Evolutionary conservation across 1,140 invertebrate genomes (phyloP), one percentile per base, ranked within the genome.

Genomic region (Saccostrea cuccullata): DNA sequence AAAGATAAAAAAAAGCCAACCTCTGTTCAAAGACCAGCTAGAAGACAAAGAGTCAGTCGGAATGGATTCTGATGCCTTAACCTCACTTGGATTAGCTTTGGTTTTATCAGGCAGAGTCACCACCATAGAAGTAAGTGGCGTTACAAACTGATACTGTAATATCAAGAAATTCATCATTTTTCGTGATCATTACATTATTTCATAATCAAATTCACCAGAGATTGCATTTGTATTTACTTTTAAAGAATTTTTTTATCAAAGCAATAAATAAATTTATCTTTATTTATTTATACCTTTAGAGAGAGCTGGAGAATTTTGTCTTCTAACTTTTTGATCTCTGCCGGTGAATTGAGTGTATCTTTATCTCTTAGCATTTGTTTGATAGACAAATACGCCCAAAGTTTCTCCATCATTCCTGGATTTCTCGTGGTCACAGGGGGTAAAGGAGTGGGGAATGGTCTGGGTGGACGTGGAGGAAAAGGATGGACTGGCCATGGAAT

Each of bases 361-460:
- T 85, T 40, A 70, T 92, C 93, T 88, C 96, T 96, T 70, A 97
- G 92, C 67, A 97, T 93, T 91, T 97, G 96, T 89, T 96, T 96
- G 55, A 97, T 96, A 20, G 96, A 96, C 86, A 97, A 93, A 91
- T 96, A 97, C 2, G 96, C 96, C 97, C 97, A 97, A 56, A 97
- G 92, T 82, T 96, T 95, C 92, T 97, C 97, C 85, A 97, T 92
- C 11, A 92, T 86, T 11, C 23, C 26, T 47, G 36, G 11, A 47
- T 64, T 60, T 88, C 15, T 47, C 2, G 40, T 84, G 12, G 40
- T 56, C 17, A 23, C 40, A 47, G 47, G 36, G 9, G 55, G 82
- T 55, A 23, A 17, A 55, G 55, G 17, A 3, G 82, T 84, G 13
- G 70, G 70, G 15, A 77, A n/a, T 36, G 77, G 47, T 47, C 47